Conservation (phyloP, 2,113 vertebrate genomes). For the Petaurus breviceps region DNA sequence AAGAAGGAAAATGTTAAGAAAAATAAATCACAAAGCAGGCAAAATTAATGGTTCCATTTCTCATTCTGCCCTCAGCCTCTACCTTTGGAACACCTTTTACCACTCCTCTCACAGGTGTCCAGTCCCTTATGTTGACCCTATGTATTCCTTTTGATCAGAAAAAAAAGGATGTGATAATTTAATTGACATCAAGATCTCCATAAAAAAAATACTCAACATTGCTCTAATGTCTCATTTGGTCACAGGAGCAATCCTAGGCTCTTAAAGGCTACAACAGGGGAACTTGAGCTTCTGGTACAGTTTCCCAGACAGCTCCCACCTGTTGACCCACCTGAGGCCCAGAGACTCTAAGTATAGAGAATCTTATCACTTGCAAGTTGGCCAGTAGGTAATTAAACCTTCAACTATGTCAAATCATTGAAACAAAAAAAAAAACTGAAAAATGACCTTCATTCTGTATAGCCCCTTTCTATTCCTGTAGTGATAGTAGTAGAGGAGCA, state of each 20-base stretch:
- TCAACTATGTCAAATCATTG: neutral
- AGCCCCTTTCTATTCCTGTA: neutral
- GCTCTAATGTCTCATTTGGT: neutral
- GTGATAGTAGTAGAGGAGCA: neutral
- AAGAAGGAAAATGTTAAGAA: neutral
- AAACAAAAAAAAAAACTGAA: neutral
- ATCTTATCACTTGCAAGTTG: neutral
- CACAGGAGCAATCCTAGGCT: neutral
- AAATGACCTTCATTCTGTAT: neutral
- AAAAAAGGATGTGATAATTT: neutral
- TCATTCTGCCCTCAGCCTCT: neutral
- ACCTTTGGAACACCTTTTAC: neutral
- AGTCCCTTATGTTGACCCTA: neutral
- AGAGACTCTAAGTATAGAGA: neutral
- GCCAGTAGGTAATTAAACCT: neutral
- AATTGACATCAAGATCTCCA: neutral
- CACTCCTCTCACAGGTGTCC: neutral
- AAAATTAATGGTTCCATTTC: neutral
- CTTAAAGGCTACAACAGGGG: neutral
- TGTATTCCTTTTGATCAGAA: neutral
- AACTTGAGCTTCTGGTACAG: neutral
- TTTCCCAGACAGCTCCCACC: neutral
- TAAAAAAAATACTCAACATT: neutral
- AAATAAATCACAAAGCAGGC: neutral
- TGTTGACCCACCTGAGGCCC: neutral